Conservation (phyloP, 1,140 invertebrate genomes). For the Cherax destructor region DNA sequence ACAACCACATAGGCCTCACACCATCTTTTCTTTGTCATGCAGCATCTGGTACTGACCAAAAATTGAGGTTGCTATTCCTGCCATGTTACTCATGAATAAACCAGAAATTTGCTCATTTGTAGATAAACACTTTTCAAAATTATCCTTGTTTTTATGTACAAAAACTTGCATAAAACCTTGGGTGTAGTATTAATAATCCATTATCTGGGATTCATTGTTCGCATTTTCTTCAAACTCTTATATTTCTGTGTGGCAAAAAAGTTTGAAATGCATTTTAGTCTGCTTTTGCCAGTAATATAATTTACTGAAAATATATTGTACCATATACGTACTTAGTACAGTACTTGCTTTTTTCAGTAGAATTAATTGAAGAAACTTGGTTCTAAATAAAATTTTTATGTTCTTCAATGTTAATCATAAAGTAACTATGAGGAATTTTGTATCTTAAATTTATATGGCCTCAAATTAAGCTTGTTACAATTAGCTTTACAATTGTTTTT, state of each 20-base stretch:
- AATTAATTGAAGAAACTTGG: not conserved
- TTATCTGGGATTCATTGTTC: not conserved
- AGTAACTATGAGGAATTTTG: no score
- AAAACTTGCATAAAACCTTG: not conserved
- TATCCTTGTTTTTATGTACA: not conserved
- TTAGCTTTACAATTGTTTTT: no score
- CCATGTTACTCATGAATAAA: not conserved
- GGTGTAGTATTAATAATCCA: not conserved
- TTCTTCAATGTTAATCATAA: no score
- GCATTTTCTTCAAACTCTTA: not conserved
- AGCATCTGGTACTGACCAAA: not conserved
- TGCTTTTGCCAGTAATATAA: not conserved
- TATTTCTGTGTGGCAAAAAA: not conserved
- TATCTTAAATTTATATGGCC: no score
- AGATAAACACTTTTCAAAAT: not conserved
- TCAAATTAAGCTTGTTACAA: no score
- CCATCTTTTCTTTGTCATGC: not conserved
- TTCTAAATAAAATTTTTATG: not conserved
- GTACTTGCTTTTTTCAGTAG: not conserved
- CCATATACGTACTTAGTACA: not conserved
- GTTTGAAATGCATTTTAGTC: not conserved
- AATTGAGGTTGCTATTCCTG: not conserved
- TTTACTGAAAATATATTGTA: not conserved
- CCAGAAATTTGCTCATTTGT: not conserved
- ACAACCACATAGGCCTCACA: not conserved